Evolutionary conservation across 2,113 vertebrate species (phyloP).

Genomic region (Butastur rufipennis): DNA sequence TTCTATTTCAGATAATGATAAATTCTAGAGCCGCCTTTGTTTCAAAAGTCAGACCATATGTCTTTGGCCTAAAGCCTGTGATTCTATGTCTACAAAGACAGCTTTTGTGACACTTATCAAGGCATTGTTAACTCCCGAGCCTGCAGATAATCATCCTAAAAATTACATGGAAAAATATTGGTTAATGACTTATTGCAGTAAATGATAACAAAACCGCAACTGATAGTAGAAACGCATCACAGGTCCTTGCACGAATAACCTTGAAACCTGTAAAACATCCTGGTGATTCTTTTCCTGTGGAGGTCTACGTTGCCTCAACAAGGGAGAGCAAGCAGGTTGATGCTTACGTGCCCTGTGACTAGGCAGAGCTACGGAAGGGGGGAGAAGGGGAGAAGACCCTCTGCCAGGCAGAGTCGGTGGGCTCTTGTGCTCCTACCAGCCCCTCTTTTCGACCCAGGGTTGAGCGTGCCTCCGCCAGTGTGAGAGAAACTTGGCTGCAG

Average conservation of each 20-base stretch:
- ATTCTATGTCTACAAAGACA: background rate
- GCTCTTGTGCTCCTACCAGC: background rate
- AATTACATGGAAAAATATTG: background rate
- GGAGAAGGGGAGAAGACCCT: background rate
- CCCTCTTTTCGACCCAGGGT: background rate
- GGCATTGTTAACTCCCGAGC: accelerated
- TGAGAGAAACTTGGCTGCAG: background rate
- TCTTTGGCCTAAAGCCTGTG: background rate
- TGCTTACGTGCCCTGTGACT: background rate
- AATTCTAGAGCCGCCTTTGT: background rate
- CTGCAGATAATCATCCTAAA: background rate
- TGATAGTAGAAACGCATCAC: background rate
- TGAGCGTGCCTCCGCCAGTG: background rate
- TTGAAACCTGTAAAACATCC: background rate
- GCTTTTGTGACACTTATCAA: background rate
- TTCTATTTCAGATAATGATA: background rate
- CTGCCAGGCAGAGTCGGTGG: background rate
- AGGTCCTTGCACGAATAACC: background rate
- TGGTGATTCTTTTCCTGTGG: background rate
- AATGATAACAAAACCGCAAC: accelerated
- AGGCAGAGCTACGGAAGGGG: background rate
- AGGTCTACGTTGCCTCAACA: accelerated
- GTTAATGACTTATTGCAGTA: background rate
- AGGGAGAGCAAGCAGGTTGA: background rate
- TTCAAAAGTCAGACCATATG: background rate